Evolutionary conservation across 2,113 vertebrate genomes (phyloP), one percentile per base, ranked within the genome.

Genomic region (Sebastes schlegelii): DNA sequence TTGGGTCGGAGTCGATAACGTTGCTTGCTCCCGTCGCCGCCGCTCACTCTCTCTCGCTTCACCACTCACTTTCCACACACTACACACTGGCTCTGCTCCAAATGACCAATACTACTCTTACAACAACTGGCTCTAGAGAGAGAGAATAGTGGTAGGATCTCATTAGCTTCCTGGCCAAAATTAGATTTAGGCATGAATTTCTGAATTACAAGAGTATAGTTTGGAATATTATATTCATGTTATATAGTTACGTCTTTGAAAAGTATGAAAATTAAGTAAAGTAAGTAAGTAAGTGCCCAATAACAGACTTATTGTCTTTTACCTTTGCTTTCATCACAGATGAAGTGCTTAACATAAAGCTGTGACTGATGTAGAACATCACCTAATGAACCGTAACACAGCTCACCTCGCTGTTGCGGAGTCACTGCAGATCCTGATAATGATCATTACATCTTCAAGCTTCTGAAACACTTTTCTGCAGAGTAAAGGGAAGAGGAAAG

Each of bases 301-400:
- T 8, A 45, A 77, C 66, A 66, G 70, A 69, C 74, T 67, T 49
- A 64, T 66, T 64, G 40, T 40, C 21, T 66, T 58, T 62, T 68
- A 26, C 34, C 61, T 66, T 63, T n/a, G 21, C 42, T 58, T 79
- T 64, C 17, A 63, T 84, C 63, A 43, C 66, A 62, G 70, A 65
- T 11, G 43, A 21, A 64, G 21, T 55, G 64, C 60, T 51, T 65
- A 76, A 74, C 45, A 65, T 66, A 21, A 19, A 66, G 34, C 48
- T 51, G 42, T 14, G 19, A 58, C 52, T 51, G 48, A 69, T 8
- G 23, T n/a, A 23, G 13, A 72, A 58, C 70, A 58, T 48, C 57
- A 61, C 21, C 21, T 49, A 8, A 40, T 62, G 7, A 42, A 40
- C 34, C 34, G 34, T 34, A 34, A 62, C 16, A 48, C 11, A 57